Evolutionary conservation across 2,888 invertebrate genomes (phyloP), one percentile per base, ranked within the genome.

Genomic region (Autographa gamma): DNA sequence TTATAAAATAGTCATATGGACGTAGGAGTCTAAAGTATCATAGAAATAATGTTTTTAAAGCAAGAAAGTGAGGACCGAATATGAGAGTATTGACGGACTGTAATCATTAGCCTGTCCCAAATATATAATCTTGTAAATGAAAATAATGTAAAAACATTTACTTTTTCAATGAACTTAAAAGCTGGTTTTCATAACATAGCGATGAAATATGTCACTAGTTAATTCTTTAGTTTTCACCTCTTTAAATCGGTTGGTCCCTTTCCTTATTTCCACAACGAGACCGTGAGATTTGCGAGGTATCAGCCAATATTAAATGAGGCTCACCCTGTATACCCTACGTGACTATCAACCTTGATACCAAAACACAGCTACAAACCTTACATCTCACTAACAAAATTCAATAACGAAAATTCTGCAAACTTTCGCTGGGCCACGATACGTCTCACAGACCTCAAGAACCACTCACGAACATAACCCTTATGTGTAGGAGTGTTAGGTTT

Each of bases 301-400:
- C 76, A 68, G 68, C 60, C 61, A 68, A 71, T 76, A 80, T 77
- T 80, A 41, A 66, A 76, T 71, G 58, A 69, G 59, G 63, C 43
- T 60, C 25, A 54, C 31, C 60, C 80, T 71, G 60, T 69, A 71
- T 64, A 69, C 65, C 60, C 71, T 61, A 74, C 78, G 78, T 81
- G 81, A 69, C 78, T 70, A 63, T 18, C 58, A 52, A 64, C 48
- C 69, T 66, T 71, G 74, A 74, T 71, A 70, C 73, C 77, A 63
- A 66, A 74, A 79, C 74, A 82, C 81, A 79, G 76, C 79, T 77
- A 85, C 81, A 83, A 82, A 84, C 84, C 85, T 86, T 85, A 86
- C 83, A 86, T 83, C 86, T 78, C 80, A 87, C 86, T 85, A 89
- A 86, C 87, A 88, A 88, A 87, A 90, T 90, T 90, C 89, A 90